phyloP scores from a whole-genome alignment of 2,888 invertebrate genomes.

The Drosophila suboccidentalis region DNA sequence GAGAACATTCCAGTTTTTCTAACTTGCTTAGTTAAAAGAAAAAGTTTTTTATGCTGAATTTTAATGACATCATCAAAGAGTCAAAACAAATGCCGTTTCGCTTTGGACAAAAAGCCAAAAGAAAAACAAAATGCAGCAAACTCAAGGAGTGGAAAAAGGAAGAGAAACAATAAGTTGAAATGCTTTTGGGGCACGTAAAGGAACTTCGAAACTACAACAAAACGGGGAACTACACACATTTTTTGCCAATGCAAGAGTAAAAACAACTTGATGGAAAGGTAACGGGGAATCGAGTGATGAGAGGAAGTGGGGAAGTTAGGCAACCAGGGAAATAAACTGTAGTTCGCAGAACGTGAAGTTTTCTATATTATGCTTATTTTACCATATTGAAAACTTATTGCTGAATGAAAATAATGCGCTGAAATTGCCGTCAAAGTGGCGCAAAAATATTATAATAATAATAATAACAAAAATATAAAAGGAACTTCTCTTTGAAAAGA shows the following conservation, averaged over 20 bases:
- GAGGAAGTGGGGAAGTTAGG: background rate
- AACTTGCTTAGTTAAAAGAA: constrained; percentile 5
- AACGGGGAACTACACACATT: constrained; percentile 6
- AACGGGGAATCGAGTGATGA: background rate
- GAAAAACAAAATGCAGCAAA: constrained; percentile 12
- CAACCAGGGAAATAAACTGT: constrained; percentile 37
- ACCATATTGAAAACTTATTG: constrained; percentile 54
- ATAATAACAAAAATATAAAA: constrained; percentile 25
- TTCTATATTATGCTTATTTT: constrained; percentile 58
- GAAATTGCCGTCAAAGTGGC: constrained; percentile 43
- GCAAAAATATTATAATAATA: constrained; percentile 31
- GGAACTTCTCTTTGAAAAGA: constrained; percentile 35
- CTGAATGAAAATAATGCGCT: constrained; percentile 47
- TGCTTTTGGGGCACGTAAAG: constrained; percentile 41
- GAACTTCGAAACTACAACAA: constrained; percentile 32
- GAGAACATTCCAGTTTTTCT: constrained; percentile 8
- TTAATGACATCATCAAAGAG: constrained; percentile 24
- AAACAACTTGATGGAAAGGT: constrained; percentile 44
- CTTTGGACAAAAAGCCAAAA: constrained; percentile 16
- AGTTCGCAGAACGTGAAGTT: constrained; percentile 55
- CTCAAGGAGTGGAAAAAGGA: background rate
- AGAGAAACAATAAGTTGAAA: constrained; percentile 27
- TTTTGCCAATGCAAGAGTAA: constrained; percentile 12
- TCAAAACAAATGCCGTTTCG: constrained; percentile 25
- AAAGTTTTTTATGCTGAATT: constrained; percentile 25